Evolutionary conservation across 2,113 vertebrate species (phyloP).

Genomic region (Cynoglossus semilaevis): DNA sequence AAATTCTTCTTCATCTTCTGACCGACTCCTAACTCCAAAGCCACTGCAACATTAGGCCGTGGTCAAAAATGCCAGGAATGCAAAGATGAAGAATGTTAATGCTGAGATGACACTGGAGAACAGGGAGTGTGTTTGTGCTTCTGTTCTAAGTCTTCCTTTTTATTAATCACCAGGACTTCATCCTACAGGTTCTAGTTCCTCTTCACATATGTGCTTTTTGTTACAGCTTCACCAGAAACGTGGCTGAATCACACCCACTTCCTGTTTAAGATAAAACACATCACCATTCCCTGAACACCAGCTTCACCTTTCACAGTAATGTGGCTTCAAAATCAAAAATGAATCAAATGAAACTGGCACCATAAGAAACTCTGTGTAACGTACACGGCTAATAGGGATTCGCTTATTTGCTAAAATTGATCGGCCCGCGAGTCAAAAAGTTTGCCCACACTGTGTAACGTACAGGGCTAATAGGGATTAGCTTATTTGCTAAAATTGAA

Average conservation of each 20-base stretch:
- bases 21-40: neutral
- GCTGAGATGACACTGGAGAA: constrained; percentile 19
- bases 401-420: too few relatives aligned
- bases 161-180: constrained; percentile 6
- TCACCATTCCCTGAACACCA: too few relatives aligned
- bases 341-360: too few relatives aligned
- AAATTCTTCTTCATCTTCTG: neutral
- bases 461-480: too few relatives aligned
- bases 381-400: too few relatives aligned
- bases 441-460: too few relatives aligned
- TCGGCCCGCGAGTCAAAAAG: too few relatives aligned
- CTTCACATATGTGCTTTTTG: constrained; percentile 19
- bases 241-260: constrained; percentile 8
- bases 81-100: constrained; percentile 54
- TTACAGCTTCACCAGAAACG: constrained; percentile 1
- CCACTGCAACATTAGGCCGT: constrained; percentile 31
- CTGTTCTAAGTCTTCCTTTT: constrained; percentile 24
- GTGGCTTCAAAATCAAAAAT: too few relatives aligned
- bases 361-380: too few relatives aligned
- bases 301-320: too few relatives aligned
- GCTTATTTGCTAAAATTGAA: too few relatives aligned
- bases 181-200: constrained; percentile 46
- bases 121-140: constrained; percentile 13
- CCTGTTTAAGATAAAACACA: constrained; percentile 29
- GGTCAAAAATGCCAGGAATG: constrained; percentile 70